Evolutionary conservation across 2,888 invertebrate genomes (phyloP).

Genomic region (Hydrotaea diabolus): DNA sequence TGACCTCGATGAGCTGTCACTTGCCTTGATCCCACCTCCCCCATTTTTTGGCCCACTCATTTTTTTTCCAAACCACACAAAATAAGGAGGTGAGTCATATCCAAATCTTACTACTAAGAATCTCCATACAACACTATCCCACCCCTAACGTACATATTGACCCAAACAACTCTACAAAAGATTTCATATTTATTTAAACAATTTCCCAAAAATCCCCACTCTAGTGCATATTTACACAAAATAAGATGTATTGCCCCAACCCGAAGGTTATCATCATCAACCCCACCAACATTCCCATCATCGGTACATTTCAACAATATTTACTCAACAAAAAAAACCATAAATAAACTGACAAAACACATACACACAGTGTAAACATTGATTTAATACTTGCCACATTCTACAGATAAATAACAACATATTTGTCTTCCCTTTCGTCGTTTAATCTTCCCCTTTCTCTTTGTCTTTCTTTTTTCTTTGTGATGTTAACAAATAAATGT

Average conservation of each 20-base stretch:
- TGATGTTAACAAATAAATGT: neutral
- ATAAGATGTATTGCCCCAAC: constrained; percentile 1
- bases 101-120: too few species aligned
- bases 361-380: neutral
- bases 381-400: constrained; percentile 30
- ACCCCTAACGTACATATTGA: too few species aligned
- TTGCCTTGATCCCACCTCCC: too few species aligned
- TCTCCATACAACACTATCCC: too few species aligned
- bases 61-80: too few species aligned
- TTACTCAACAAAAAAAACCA: constrained; percentile 13
- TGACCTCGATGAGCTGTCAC: too few species aligned
- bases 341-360: constrained; percentile 5
- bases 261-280: neutral
- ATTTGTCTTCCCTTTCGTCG: constrained; percentile 12
- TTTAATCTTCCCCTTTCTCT: neutral
- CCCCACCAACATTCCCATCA: neutral
- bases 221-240: constrained; percentile 15
- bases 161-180: neutral
- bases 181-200: constrained; percentile 1
- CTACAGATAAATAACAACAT: constrained; percentile 20
- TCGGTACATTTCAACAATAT: neutral
- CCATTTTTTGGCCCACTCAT: too few species aligned
- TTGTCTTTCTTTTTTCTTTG: neutral
- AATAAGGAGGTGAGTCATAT: too few species aligned
- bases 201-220: neutral